Conservation (phyloP, 2,888 invertebrate species). For the Drosophila trichaetosa region DNA sequence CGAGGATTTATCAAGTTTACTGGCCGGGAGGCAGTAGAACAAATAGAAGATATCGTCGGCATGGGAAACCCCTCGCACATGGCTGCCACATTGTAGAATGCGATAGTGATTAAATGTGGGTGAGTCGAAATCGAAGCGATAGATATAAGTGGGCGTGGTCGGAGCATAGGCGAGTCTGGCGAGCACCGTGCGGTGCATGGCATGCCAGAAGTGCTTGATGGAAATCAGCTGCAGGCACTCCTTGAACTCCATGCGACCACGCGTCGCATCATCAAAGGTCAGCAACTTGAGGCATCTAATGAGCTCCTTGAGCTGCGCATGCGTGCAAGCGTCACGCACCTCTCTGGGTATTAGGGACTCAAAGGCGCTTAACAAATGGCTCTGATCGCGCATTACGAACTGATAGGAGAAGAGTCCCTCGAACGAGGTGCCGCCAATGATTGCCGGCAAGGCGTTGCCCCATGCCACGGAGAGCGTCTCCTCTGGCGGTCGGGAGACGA, state of each 20-base stretch:
- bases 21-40: conserved; percentile 66
- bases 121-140: conserved; percentile 82
- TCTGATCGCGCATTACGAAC: conserved; percentile 40
- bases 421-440: conserved; percentile 82
- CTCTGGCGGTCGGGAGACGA: conserved; percentile 66
- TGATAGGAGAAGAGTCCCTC: conserved; percentile 82
- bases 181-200: conserved; percentile 73
- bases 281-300: conserved; percentile 51
- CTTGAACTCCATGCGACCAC: conserved; percentile 61
- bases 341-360: conserved; percentile 72
- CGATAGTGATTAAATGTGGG: conserved; percentile 74
- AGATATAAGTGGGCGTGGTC: conserved; percentile 78
- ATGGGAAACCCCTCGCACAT: conserved; percentile 76
- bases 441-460: conserved; percentile 81
- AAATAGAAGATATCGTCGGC: conserved; percentile 82
- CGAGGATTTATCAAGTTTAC: conserved; percentile 57
- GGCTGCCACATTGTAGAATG: conserved; percentile 70
- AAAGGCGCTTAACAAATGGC: conserved; percentile 57
- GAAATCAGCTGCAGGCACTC: conserved; percentile 64
- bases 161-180: conserved; percentile 75
- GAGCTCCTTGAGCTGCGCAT: conserved; percentile 53
- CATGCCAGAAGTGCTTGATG: conserved; percentile 82
- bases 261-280: conserved; percentile 65
- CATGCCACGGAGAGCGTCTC: conserved; percentile 76
- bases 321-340: conserved; percentile 56